phyloP scores from a whole-genome alignment of 1,140 invertebrate species.

The Heliconius congener region DNA sequence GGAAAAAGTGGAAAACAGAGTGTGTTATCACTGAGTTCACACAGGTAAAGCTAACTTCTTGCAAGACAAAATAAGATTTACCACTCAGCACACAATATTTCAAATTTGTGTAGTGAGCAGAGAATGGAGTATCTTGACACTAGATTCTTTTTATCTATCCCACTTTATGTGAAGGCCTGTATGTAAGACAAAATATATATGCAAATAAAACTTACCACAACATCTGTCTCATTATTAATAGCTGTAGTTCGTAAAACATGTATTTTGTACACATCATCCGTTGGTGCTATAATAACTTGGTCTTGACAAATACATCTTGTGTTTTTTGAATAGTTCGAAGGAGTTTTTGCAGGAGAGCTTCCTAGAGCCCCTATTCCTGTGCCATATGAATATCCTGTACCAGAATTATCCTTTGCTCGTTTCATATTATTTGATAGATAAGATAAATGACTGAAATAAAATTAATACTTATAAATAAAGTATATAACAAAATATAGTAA shows the following conservation, averaged over 20 bases:
- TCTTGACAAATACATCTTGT: conserved; percentile 58
- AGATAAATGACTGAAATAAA: conserved; percentile 55
- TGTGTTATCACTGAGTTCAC: no score
- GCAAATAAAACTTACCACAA: conserved; percentile 53
- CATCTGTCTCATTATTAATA: conserved; percentile 64
- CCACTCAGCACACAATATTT: no score
- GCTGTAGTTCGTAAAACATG: conserved; percentile 67
- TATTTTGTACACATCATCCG: conserved; percentile 57
- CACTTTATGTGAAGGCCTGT: no score
- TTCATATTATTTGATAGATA: conserved; percentile 65
- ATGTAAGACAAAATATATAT: no score
- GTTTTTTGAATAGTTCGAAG: conserved; percentile 43
- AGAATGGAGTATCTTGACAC: no score
- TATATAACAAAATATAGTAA: background rate
- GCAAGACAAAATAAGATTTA: no score
- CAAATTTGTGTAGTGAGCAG: no score
- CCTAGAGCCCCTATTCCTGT: conserved; percentile 55
- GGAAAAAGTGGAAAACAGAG: no score
- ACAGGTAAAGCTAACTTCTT: no score
- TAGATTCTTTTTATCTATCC: no score
- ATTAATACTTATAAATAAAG: background rate
- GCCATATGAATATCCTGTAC: conserved; percentile 71
- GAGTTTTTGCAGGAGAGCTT: conserved; percentile 43
- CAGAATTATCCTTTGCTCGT: conserved; percentile 70
- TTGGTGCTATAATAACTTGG: conserved; percentile 51